Conservation (phyloP, 2,888 invertebrate genomes). For the Stictocephala bisonia region DNA sequence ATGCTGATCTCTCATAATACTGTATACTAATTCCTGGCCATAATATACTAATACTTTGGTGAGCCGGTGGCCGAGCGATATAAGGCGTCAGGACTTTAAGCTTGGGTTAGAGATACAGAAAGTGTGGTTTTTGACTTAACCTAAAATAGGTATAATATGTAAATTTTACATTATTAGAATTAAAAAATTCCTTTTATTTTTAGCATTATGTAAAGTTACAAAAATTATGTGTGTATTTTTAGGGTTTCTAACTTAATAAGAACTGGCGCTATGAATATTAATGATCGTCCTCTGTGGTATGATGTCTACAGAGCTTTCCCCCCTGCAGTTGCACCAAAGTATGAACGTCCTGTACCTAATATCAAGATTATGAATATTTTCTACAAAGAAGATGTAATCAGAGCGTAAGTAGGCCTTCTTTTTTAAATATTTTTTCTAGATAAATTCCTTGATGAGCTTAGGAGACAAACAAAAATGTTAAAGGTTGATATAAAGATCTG, state of each 20-base stretch:
- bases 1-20: too few relatives aligned
- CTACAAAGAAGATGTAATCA: slow-evolving; percentile 83
- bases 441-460: not conserved
- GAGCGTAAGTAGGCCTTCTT: slow-evolving; percentile 91
- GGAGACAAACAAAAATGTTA: too few relatives aligned
- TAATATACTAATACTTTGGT: too few relatives aligned
- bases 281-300: slow-evolving; percentile 93
- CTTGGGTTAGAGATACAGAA: too few relatives aligned
- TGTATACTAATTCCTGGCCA: too few relatives aligned
- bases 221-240: slow-evolving; percentile 61
- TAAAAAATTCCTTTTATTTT: not conserved
- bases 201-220: not conserved
- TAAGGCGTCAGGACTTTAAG: too few relatives aligned
- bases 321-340: slow-evolving; percentile 84
- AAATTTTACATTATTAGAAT: not conserved
- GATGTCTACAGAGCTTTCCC: slow-evolving; percentile 92
- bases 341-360: slow-evolving; percentile 74
- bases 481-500: too few relatives aligned
- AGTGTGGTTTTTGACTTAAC: too few relatives aligned
- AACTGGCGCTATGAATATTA: slow-evolving; percentile 80
- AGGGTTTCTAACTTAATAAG: slow-evolving; percentile 84
- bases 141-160: too few relatives aligned
- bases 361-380: slow-evolving; percentile 76
- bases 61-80: too few relatives aligned
- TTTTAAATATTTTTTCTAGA: too few relatives aligned